Evolutionary conservation across 2,113 vertebrate genomes (phyloP), one percentile per base, ranked within the genome.

Genomic region (Cyanoliseus patagonus): DNA sequence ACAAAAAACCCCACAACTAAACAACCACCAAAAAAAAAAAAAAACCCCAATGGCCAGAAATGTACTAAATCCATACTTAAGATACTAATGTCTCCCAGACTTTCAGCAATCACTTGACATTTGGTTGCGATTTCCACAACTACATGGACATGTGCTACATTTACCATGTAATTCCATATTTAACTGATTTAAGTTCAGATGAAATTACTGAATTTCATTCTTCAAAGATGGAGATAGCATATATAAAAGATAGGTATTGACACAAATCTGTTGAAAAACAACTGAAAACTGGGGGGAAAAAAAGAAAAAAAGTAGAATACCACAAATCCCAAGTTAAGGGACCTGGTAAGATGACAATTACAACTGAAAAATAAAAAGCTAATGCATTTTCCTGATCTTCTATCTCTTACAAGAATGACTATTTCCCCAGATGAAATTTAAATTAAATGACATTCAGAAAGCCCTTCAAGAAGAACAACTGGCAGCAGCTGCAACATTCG

Each of bases 401-500:
- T 18, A 70, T 96, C 49, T 78, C 70, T 92, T 82, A 37, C 18
- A 92, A 66, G 74, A 88, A 91, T 76, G 81, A 82, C 41, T 76
- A 4, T 69, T 77, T 64, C 44, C 39, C 67, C 20, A 55, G 4
- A 63, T 85, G 75, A 23, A 94, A 92, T 68, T 83, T 72, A 77
- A 96, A 88, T 94, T 30, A 92, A 81, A 95, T 75, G 61, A 64
- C 85, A 96, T 95, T 96, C 57, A 86, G 82, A 95, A 87, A 85
- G 42, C 85, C 57, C 93, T 96, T 95, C 63, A 77, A 93, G 83
- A 68, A 83, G 81, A 95, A 96, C 74, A 96, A 95, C 49, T 93
- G 42, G 66, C n/a, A 96, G 84, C 94, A 94, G 80, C 79, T 93
- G 77, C 42, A 95, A 61, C 74, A 88, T 35, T 96, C 68, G 69